Conservation (phyloP, 2,888 invertebrate genomes). For the Oxycera nigricornis region DNA sequence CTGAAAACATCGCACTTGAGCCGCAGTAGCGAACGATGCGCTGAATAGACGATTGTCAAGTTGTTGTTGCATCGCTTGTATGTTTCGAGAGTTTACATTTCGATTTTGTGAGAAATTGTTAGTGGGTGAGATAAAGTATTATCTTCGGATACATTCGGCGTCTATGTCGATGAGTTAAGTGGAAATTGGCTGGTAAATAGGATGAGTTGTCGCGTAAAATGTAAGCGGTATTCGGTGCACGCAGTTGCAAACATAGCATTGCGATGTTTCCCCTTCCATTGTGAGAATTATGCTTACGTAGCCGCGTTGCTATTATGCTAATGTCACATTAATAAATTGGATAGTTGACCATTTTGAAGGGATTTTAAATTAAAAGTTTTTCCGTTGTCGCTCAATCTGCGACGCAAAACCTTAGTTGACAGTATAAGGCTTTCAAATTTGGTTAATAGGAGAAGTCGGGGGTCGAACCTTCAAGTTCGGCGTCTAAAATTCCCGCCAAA, state of each 20-base stretch:
- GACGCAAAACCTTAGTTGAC: no score
- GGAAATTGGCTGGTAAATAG: neutral
- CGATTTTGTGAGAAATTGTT: neutral
- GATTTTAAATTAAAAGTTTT: neutral
- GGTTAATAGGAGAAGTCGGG: no score
- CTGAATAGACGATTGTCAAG: slow-evolving; percentile 32
- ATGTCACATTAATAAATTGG: slow-evolving; percentile 15
- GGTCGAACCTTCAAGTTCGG: no score
- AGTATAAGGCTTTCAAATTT: no score
- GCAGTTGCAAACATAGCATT: slow-evolving; percentile 21
- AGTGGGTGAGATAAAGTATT: neutral
- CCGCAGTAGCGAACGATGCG: slow-evolving; percentile 22
- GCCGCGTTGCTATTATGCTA: slow-evolving; percentile 11
- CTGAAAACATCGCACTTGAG: slow-evolving; percentile 31
- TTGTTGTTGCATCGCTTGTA: neutral
- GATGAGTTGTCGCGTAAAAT: neutral
- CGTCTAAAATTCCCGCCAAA: slow-evolving; percentile 29
- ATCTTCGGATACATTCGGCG: neutral
- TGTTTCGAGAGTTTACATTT: slow-evolving; percentile 1
- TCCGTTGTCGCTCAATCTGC: no score
- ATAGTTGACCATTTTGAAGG: neutral
- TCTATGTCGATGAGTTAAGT: neutral
- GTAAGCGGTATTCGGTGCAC: slow-evolving; percentile 32
- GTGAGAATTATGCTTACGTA: slow-evolving; percentile 25
- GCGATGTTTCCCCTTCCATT: slow-evolving; percentile 24